Conservation (phyloP, 2,888 invertebrate species). For the Xanthia icteritia region DNA sequence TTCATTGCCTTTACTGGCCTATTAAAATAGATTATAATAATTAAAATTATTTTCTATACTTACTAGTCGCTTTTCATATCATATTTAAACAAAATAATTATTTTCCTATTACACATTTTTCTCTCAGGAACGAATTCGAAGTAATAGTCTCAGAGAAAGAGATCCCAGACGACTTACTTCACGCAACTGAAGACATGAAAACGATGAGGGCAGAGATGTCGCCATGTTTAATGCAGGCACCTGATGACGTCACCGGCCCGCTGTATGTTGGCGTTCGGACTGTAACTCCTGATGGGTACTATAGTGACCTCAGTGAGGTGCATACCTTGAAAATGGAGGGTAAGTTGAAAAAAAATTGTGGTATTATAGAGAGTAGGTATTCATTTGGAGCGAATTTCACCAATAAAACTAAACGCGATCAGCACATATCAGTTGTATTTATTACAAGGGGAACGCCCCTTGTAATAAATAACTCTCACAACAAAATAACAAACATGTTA, state of each 20-base stretch:
- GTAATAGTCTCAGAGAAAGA: conserved; percentile 91
- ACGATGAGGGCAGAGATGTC: conserved; percentile 83
- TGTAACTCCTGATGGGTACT: conserved; percentile 91
- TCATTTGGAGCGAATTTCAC: neutral
- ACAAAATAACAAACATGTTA: neutral
- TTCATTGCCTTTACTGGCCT: neutral
- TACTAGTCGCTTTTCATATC: no score
- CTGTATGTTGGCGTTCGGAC: conserved; percentile 92
- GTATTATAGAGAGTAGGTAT: neutral
- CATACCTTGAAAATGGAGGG: conserved; percentile 83
- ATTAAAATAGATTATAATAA: neutral
- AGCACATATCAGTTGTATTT: no score
- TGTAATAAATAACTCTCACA: neutral
- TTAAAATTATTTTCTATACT: neutral
- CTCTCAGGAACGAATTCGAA: conserved; percentile 89
- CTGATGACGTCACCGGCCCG: conserved; percentile 80
- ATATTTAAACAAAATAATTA: neutral
- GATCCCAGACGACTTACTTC: conserved; percentile 84
- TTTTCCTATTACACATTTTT: neutral
- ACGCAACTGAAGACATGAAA: conserved; percentile 79
- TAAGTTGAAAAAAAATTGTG: conserved; percentile 70
- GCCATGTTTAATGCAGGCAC: conserved; percentile 90
- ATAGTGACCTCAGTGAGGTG: conserved; percentile 91
- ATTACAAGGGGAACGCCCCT: no score
- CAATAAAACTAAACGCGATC: no score